These are phyloP conservation scores for Redunca redunca DNA, from an alignment of 2,113 vertebrate species.

Conservation along the genomic window DNA sequence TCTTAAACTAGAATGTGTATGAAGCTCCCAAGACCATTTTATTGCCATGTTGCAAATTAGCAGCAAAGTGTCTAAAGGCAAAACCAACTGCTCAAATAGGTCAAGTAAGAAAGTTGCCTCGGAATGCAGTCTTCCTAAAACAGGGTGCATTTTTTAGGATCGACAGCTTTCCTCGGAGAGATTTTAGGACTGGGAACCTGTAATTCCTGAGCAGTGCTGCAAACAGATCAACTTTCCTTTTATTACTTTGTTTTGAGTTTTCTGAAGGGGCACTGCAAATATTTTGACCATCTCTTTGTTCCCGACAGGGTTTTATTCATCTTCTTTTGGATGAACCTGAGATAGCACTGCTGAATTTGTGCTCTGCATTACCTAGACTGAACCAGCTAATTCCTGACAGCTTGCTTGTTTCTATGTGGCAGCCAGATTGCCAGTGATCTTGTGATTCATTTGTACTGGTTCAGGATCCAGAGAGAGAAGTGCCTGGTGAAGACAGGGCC, in stretches of 20 bases:
- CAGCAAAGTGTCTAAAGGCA: neutral
- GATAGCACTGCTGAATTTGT: neutral
- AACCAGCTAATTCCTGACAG: neutral
- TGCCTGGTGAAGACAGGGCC: neutral
- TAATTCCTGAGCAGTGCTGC: slow-evolving; percentile 25
- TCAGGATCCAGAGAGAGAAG: neutral
- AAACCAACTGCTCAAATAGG: neutral
- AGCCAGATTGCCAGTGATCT: neutral
- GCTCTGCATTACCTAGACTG: neutral
- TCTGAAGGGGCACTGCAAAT: neutral
- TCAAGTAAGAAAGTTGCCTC: neutral
- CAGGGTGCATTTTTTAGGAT: neutral
- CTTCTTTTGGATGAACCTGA: neutral
- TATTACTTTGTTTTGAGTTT: slow-evolving; percentile 53
- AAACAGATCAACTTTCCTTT: slow-evolving; percentile 42
- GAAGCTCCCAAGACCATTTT: neutral
- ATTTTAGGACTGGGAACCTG: neutral
- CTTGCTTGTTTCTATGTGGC: neutral
- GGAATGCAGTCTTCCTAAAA: neutral
- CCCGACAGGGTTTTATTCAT: neutral
- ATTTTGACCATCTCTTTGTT: neutral
- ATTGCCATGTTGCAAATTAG: neutral
- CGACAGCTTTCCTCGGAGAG: neutral
- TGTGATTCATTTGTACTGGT: slow-evolving; percentile 35
- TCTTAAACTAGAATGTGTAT: neutral